Percentiles rank a stretch among this genome's conserved stretches.
These are phyloP conservation scores for Terrapene triunguis DNA, from an alignment of 2,113 vertebrate species.

Conservation along the genomic window DNA sequence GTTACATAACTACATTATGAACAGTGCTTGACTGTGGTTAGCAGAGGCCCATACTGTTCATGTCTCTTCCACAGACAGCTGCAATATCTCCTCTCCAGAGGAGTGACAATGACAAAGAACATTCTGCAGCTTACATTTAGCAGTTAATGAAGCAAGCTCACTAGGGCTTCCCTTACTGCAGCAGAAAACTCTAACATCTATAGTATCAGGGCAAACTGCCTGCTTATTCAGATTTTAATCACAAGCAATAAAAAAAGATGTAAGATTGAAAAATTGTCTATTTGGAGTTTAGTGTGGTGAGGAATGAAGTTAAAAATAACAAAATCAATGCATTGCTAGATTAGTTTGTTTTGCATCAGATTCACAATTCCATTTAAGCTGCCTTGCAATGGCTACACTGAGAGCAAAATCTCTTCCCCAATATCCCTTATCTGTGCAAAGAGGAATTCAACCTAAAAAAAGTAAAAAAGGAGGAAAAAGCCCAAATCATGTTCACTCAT, in stretches of 20 bases:
- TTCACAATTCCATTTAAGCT: background rate
- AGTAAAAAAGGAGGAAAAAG: background rate
- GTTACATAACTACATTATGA: background rate
- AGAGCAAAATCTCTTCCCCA: background rate
- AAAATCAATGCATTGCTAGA: background rate
- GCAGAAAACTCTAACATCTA: background rate
- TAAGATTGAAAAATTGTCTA: background rate
- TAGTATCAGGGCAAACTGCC: background rate
- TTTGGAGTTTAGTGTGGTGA: background rate
- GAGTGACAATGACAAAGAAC: background rate
- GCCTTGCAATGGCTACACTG: background rate
- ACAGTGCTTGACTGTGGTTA: background rate
- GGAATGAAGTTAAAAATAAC: background rate
- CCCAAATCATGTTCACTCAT: rapidly evolving
- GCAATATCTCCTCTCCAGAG: background rate
- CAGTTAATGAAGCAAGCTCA: conserved; percentile 24
- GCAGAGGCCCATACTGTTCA: background rate
- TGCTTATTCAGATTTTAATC: background rate
- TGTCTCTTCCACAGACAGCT: background rate
- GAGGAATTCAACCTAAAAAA: background rate
- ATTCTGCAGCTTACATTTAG: background rate
- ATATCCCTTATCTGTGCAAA: background rate
- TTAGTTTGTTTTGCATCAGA: background rate
- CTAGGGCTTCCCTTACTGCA: background rate
- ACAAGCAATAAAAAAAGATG: background rate